Base-by-base conservation (phyloP, 2,113 vertebrate genomes). In the Lathamus discolor region DNA sequence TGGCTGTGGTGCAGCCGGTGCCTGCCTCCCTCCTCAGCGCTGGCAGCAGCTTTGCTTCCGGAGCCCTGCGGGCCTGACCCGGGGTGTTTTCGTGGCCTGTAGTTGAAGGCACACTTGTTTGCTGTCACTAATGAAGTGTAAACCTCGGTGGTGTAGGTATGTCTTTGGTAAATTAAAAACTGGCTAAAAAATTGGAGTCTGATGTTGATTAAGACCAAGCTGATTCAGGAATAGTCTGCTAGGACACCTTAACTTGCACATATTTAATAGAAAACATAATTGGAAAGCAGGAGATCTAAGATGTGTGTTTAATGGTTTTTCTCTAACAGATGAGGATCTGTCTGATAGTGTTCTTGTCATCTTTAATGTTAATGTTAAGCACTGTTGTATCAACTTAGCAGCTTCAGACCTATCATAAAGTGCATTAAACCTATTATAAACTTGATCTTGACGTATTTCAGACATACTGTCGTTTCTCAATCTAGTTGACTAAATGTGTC, bases 1-100 rank as follows among this genome's bases (percentile, higher is more conserved):
- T 13, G 19, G 55, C 55, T 3, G 27, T 51, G 75, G 17, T 39
- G 25, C 82, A 25, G 54, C 64, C 39, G 7, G 27, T 69, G 74
- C 74, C 73, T 0, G 1, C 8, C 3, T 52, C 33, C 23, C 33
- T 66, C 22, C 16, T 27, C 14, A 5, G 64, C 0, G 0, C 63
- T 39, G 67, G 66, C 33, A 46, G 43, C 25, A 4, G 25, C n/a
- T 20, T 22, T 12, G 61, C 61, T 27, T 7, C 13, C 7, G 13
- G 18, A 28, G 6, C 17, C 5, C n/a, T 17, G 12, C 1, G 0
- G 43, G 61, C 27, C 62, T 28, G 29, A 6, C 20, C 4, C 33
- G 2, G 41, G 23, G 41, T 7, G 0, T 49, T 59, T 43, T 31
- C 31, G 69, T 35, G 13, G 6, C 10, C 73, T 0, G 1, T 13